Percentiles rank a stretch among this genome's conserved stretches.
phyloP scores from a whole-genome alignment of 2,113 vertebrate genomes.

The Pitta sordida region DNA sequence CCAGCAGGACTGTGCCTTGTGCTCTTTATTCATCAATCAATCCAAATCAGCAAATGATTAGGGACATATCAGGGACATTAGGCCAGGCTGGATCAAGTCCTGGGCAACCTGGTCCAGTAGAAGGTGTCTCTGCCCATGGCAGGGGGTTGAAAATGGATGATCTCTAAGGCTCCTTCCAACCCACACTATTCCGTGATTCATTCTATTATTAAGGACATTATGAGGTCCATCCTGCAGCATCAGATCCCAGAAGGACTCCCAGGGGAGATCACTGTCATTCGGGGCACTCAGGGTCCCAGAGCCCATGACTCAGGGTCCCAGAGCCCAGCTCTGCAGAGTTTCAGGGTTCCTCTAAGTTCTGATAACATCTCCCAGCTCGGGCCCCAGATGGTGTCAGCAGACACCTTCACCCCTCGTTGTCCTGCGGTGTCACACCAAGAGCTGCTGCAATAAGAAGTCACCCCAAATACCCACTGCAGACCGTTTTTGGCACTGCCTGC shows the following conservation, averaged over 20 bases:
- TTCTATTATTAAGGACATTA: neutral
- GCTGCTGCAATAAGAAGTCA: neutral
- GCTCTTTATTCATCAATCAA: neutral
- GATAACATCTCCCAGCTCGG: neutral
- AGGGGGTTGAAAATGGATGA: neutral
- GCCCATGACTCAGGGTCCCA: neutral
- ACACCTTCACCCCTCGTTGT: neutral
- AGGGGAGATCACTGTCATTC: neutral
- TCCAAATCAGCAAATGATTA: neutral
- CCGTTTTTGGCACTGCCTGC: neutral
- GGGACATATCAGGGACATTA: neutral
- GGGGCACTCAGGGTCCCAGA: rapidly evolving
- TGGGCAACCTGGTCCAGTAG: neutral
- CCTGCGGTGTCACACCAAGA: neutral
- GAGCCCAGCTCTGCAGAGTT: neutral
- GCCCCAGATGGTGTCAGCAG: rapidly evolving
- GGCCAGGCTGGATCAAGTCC: neutral
- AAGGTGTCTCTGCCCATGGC: neutral
- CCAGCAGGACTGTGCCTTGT: rapidly evolving
- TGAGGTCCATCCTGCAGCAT: neutral
- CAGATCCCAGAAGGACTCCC: neutral
- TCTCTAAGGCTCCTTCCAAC: neutral
- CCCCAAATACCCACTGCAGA: neutral
- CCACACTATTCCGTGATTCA: neutral
- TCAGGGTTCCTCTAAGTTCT: neutral